A percentile compares a stretch with the other conserved stretches of the same genome.
Evolutionary conservation across 1,140 invertebrate genomes (phyloP).

Genomic region (Meloidogyne exigua): DNA sequence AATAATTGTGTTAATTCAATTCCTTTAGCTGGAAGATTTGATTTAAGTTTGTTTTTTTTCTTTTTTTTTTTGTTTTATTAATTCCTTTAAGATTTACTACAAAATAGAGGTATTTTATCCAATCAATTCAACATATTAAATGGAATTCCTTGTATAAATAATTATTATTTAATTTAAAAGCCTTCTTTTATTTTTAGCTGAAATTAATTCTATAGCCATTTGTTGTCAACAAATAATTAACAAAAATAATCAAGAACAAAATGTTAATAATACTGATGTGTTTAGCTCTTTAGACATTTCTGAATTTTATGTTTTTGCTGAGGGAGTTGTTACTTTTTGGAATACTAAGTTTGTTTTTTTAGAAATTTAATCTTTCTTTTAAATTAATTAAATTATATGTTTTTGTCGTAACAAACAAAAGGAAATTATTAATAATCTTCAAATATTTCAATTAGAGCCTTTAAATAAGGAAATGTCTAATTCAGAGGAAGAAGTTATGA

Average conservation of each 20-base stretch:
- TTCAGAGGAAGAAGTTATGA: conserved; percentile 22
- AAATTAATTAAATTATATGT: not conserved
- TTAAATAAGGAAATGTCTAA: not conserved
- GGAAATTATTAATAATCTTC: conserved; percentile 1
- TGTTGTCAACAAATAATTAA: not conserved
- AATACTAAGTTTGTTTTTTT: conserved; percentile 11
- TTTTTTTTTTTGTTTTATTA: too few species aligned
- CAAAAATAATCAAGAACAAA: not conserved
- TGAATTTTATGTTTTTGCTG: conserved; percentile 28
- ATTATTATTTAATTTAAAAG: not conserved
- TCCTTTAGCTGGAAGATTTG: not conserved
- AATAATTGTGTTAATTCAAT: not conserved
- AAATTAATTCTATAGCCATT: not conserved
- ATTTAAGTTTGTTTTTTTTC: not conserved
- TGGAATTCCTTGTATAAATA: not conserved
- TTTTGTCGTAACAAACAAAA: conserved; percentile 3
- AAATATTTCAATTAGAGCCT: not conserved
- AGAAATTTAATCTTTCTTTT: not conserved
- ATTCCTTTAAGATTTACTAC: too few species aligned
- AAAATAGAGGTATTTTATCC: not conserved
- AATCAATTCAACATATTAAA: not conserved
- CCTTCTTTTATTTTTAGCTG: not conserved
- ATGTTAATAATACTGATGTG: not conserved
- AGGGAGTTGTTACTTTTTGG: conserved; percentile 30
- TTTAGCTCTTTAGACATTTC: not conserved